Evolutionary conservation across 2,113 vertebrate genomes (phyloP).

Genomic region (Isurus oxyrinchus): DNA sequence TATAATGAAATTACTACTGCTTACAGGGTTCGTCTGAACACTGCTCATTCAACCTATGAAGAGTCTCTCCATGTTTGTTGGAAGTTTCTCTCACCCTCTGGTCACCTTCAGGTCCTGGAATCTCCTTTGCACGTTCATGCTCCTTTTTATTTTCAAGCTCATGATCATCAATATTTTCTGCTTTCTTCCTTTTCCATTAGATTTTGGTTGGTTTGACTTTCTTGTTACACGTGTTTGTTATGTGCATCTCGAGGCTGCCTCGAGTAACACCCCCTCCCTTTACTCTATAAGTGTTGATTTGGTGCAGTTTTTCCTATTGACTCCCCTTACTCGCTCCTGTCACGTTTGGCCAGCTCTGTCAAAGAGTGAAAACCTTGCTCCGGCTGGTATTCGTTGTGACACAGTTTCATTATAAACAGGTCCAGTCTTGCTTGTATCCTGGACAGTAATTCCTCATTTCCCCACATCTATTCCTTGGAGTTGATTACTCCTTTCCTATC

Average conservation of each 20-base stretch:
- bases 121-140: not conserved
- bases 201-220: not conserved
- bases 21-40: slow-evolving; percentile 9
- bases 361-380: not conserved
- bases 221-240: not conserved
- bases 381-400: not conserved
- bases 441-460: not conserved
- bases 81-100: not conserved
- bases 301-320: not conserved
- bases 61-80: not conserved
- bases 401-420: not conserved
- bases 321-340: not conserved
- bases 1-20: not conserved
- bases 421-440: not conserved
- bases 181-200: not conserved
- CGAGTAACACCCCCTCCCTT: too few species aligned
- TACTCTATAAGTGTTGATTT: too few species aligned
- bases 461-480: not conserved
- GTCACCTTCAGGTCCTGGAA: slow-evolving; percentile 23
- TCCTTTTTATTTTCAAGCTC: slow-evolving; percentile 4
- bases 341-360: not conserved
- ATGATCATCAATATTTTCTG: not conserved
- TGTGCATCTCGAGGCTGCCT: not conserved
- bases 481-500: not conserved
- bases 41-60: not conserved